These are phyloP conservation scores for Temnopleurus reevesii DNA, from an alignment of 53 echinoderm and acorn worm genomes.

Conservation along the genomic window DNA sequence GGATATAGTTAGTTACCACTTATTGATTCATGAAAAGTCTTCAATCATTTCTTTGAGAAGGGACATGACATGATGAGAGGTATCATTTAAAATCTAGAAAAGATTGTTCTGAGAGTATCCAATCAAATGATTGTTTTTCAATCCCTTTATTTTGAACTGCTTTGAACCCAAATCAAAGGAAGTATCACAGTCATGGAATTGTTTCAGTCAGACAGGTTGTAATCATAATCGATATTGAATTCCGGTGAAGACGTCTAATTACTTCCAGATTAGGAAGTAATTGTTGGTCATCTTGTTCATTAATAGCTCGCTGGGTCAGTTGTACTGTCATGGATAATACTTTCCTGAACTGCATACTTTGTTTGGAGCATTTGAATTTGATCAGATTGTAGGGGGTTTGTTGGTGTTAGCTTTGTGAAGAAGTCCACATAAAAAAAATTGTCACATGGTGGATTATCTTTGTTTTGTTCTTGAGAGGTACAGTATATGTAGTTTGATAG, in stretches of 20 bases:
- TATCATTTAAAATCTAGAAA: no score
- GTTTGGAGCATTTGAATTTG: no score
- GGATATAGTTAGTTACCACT: no score
- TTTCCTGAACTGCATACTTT: background rate
- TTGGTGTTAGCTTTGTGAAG: background rate
- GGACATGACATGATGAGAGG: no score
- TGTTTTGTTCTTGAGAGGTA: no score
- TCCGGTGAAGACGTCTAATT: background rate
- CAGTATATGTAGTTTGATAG: no score
- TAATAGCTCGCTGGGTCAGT: background rate
- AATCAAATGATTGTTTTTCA: no score
- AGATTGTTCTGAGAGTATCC: no score
- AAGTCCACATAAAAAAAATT: background rate
- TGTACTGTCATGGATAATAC: background rate
- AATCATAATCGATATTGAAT: background rate
- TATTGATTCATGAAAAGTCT: no score
- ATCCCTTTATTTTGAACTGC: background rate
- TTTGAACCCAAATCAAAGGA: background rate
- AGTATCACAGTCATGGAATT: background rate
- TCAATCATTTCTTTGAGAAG: no score
- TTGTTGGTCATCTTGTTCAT: conserved; percentile 11
- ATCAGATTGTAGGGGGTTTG: background rate
- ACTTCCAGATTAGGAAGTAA: conserved; percentile 33
- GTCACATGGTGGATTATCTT: background rate
- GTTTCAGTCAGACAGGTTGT: background rate